Evolutionary conservation across 2,888 invertebrate species (phyloP), one percentile per base, ranked within the genome.

Genomic region (Monochamus alternatus): DNA sequence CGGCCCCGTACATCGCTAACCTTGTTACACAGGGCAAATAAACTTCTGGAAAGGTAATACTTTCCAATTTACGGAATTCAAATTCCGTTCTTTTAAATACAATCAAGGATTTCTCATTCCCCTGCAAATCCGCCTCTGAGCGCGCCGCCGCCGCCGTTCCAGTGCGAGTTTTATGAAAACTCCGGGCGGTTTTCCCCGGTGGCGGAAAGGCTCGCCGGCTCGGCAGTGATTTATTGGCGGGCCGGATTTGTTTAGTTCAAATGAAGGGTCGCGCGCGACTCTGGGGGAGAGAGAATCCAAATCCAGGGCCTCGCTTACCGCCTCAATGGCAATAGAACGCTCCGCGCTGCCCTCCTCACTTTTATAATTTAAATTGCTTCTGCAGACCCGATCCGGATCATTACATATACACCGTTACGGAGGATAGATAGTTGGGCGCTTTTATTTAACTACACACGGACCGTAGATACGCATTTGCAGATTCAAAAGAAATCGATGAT

Each of bases 171-270:
- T 69, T 69, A 69, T 69, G 69, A 78, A 74, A 75, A 79, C 74
- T 71, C 72, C 71, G 77, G 66, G 79, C 74, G 79, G 80, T 83
- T 83, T 83, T 83, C 81, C 82, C 83, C 77, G 78, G 81, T 80
- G 80, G 77, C 80, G 75, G 80, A 60, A 59, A 59, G 69, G 69
- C 59, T 58, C 68, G 68, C 68, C 44, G 58, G 68, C 58, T 68
- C 68, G 69, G 69, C 69, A 75, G 78, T 81, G 81, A 82, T 82
- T 82, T 82, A 82, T 82, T 75, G 82, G 76, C 75, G 75, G 79
- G 75, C 75, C 78, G 81, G 82, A 82, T 84, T 82, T 83, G 83
- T 83, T 83, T 83, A 79, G 83, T 81, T 81, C 80, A 78, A 74
- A 72, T 63, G 75, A 75, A 70, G 73, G 75, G 74, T 69, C 67